A percentile compares a stretch with the other conserved stretches of the same genome.
These are phyloP conservation scores for Melieria omissa DNA, from an alignment of 2,888 invertebrate genomes.

Conservation along the genomic window DNA sequence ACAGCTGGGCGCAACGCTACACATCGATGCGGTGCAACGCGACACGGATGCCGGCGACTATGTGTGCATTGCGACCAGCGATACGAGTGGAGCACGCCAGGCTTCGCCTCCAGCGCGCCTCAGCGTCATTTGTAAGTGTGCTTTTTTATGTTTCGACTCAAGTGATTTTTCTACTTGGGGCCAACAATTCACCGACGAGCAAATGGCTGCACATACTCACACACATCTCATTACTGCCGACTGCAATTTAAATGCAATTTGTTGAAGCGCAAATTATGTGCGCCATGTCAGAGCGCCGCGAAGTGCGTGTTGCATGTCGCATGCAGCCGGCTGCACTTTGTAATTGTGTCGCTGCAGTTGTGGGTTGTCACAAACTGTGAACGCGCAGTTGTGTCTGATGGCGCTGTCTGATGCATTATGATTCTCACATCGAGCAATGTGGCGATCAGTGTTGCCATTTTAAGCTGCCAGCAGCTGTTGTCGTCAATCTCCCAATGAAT, in stretches of 20 bases:
- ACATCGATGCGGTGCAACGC: constrained; percentile 60
- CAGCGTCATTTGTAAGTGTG: constrained; percentile 63
- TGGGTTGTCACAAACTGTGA: not conserved
- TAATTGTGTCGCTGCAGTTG: too few species aligned
- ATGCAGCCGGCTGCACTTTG: too few species aligned
- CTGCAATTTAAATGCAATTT: constrained; percentile 30
- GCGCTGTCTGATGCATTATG: constrained; percentile 31
- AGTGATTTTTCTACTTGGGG: not conserved
- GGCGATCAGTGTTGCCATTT: too few species aligned
- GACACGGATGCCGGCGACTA: constrained; percentile 64
- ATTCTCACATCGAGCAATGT: constrained; percentile 16
- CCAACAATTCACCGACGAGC: too few species aligned
- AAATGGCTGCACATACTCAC: too few species aligned
- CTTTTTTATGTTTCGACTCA: not conserved
- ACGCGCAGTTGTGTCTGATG: not conserved
- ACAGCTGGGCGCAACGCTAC: constrained; percentile 64
- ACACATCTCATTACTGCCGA: too few species aligned
- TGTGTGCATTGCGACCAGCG: constrained; percentile 65
- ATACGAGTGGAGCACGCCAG: constrained; percentile 65
- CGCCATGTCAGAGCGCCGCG: constrained; percentile 18
- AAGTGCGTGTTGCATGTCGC: too few species aligned
- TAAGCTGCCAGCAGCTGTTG: too few species aligned
- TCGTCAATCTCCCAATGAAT: too few species aligned
- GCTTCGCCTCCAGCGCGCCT: constrained; percentile 66
- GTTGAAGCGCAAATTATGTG: constrained; percentile 22